phyloP scores from a whole-genome alignment of 2,888 invertebrate genomes.

The Thymelicus acteon region DNA sequence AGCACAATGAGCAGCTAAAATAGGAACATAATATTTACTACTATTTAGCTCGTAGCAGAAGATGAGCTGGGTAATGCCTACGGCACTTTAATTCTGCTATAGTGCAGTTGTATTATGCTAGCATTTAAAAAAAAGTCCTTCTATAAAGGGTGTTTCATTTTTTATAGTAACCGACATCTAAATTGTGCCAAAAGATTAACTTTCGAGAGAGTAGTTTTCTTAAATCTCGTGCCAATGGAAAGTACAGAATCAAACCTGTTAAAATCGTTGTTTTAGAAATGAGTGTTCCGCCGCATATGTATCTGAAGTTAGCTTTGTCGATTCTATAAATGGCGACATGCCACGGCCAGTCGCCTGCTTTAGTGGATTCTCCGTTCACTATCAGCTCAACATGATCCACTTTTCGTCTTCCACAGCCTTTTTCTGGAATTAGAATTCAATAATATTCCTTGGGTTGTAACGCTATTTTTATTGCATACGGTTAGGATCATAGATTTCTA shows the following conservation, averaged over 20 bases:
- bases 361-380: conserved; percentile 57
- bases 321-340: conserved; percentile 63
- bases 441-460: too few species aligned
- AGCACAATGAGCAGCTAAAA: conserved; percentile 62
- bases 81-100: too few species aligned
- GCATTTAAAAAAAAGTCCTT: too few species aligned
- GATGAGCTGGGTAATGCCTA: too few species aligned
- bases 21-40: not conserved
- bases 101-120: too few species aligned
- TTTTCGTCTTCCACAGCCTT: conserved; percentile 54
- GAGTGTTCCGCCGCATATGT: conserved; percentile 69
- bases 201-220: too few species aligned
- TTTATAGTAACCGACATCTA: too few species aligned
- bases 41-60: too few species aligned
- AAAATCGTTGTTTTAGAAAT: conserved; percentile 58
- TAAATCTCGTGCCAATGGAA: too few species aligned
- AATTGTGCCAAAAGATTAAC: too few species aligned
- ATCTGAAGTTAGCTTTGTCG: conserved; percentile 49
- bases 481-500: not conserved
- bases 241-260: conserved; percentile 53
- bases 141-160: too few species aligned
- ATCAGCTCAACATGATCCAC: conserved; percentile 60
- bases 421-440: not conserved
- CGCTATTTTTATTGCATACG: too few species aligned
- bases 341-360: conserved; percentile 75